phyloP scores from a whole-genome alignment of 2,888 invertebrate genomes.

The Nasonia oneida region DNA sequence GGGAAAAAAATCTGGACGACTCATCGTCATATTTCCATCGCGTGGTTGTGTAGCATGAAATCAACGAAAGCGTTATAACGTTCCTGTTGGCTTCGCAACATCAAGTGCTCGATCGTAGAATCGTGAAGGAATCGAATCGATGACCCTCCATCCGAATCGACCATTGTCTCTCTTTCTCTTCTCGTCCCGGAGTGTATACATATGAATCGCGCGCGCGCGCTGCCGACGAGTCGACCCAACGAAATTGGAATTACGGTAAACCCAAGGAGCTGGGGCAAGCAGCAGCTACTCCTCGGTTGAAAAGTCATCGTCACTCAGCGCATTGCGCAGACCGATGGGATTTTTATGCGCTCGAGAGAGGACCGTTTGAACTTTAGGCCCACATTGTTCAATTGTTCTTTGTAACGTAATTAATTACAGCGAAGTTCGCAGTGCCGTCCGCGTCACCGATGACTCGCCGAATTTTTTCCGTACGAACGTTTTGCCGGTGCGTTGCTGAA shows the following conservation, averaged over 20 bases:
- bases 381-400: slow-evolving; percentile 18
- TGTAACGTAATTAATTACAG: background rate
- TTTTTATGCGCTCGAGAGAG: background rate
- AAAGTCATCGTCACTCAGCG: slow-evolving; percentile 25
- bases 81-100: slow-evolving; percentile 34
- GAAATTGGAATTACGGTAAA: slow-evolving; percentile 59
- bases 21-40: slow-evolving; percentile 30
- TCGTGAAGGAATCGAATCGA: slow-evolving; percentile 46
- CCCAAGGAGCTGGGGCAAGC: slow-evolving; percentile 27
- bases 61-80: slow-evolving; percentile 55
- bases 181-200: slow-evolving; percentile 10
- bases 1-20: slow-evolving; percentile 13
- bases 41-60: slow-evolving; percentile 26
- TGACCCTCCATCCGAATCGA: slow-evolving; percentile 31
- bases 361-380: slow-evolving; percentile 15
- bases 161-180: slow-evolving; percentile 47
- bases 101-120: slow-evolving; percentile 26
- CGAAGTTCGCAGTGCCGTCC: background rate
- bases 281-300: background rate
- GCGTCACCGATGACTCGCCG: background rate
- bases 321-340: slow-evolving; percentile 22
- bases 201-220: slow-evolving; percentile 40
- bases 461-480: background rate
- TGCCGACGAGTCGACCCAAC: slow-evolving; percentile 16
- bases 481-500: background rate